Evolutionary conservation across 2,113 vertebrate genomes (phyloP), one percentile per base, ranked within the genome.

Genomic region (Nymphicus hollandicus): DNA sequence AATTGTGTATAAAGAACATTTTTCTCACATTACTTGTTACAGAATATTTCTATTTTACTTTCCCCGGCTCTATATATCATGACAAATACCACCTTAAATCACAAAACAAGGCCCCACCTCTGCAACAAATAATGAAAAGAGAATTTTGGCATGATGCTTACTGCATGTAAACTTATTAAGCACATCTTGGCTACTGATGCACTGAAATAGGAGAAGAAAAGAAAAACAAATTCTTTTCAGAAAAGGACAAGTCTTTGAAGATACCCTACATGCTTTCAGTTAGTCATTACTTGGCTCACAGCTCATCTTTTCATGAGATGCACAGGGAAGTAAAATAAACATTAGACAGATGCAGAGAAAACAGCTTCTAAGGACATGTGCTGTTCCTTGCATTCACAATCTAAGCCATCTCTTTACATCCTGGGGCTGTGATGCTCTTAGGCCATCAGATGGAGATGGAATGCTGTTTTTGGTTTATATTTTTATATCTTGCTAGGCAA

Each of bases 141-240:
- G 70, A 92, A 80, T 43, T 87, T 63, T 94, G 92, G 81, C 91
- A 63, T 52, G 84, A 89, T 23, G 66, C 49, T 79, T 80, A 72
- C 56, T 91, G 66, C 29, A 65, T 66, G 53, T 94, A 93, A 95
- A 88, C 56, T 81, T 85, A 64, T 23, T 84, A 91, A 93, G 81
- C 69, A 84, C 69, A 72, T 91, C 80, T 96, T 97, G 86, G 88
- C 77, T 97, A 95, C 92, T 58, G 70, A 95, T 93, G 88, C 79
- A 56, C 83, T 94, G 70, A 95, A 93, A 83, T 24, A 89, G 1
- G 58, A 93, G 74, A 95, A 83, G 78, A 86, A 93, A 85, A 65
- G 84, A 72, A 93, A 96, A 96, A 73, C 33, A 95, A 91, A 44
- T 79, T 41, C 22, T 91, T 93, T 91, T 69, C 87, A 94, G 68